Evolutionary conservation across 1,140 invertebrate genomes (phyloP).

Genomic region (Agrilus planipennis): DNA sequence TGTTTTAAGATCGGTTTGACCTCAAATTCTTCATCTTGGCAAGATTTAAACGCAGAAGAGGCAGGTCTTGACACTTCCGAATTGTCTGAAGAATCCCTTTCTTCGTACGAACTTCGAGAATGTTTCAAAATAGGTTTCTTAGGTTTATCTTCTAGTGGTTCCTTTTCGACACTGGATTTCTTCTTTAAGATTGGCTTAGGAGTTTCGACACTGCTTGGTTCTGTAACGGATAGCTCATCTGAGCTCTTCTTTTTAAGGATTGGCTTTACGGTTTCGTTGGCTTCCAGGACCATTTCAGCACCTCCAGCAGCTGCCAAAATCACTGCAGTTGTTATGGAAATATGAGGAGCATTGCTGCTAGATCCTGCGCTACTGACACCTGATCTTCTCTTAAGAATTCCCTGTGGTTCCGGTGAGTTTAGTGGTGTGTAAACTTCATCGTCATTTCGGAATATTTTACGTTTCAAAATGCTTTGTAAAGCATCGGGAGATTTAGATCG

Average conservation of each 20-base stretch:
- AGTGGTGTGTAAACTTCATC: slow-evolving; percentile 42
- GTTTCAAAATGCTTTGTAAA: slow-evolving; percentile 55
- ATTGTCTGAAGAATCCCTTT: slow-evolving; percentile 2
- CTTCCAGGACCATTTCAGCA: slow-evolving; percentile 42
- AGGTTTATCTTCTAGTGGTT: slow-evolving; percentile 55
- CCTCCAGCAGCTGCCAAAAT: slow-evolving; percentile 49
- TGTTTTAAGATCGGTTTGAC: slow-evolving; percentile 45
- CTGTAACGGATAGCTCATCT: slow-evolving; percentile 39
- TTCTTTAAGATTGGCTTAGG: slow-evolving; percentile 74
- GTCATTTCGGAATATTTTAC: slow-evolving; percentile 48
- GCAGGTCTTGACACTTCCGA: background rate
- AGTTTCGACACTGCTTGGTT: slow-evolving; percentile 34
- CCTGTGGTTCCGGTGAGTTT: slow-evolving; percentile 48
- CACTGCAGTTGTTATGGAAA: slow-evolving; percentile 57
- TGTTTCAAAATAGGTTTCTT: slow-evolving; percentile 72
- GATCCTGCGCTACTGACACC: slow-evolving; percentile 42
- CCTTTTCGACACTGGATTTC: slow-evolving; percentile 65
- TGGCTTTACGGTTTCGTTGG: slow-evolving; percentile 53
- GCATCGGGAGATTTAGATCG: slow-evolving; percentile 41
- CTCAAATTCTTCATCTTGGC: slow-evolving; percentile 36
- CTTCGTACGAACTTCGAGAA: slow-evolving; percentile 38
- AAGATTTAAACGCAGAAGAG: background rate
- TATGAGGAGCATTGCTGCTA: slow-evolving; percentile 45
- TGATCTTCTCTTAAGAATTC: slow-evolving; percentile 63
- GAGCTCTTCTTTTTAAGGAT: slow-evolving; percentile 71